Percentiles rank a stretch among this genome's conserved stretches.
phyloP scores from a whole-genome alignment of 2,797 vertebrate species.

The Tokudaia muenninki region DNA sequence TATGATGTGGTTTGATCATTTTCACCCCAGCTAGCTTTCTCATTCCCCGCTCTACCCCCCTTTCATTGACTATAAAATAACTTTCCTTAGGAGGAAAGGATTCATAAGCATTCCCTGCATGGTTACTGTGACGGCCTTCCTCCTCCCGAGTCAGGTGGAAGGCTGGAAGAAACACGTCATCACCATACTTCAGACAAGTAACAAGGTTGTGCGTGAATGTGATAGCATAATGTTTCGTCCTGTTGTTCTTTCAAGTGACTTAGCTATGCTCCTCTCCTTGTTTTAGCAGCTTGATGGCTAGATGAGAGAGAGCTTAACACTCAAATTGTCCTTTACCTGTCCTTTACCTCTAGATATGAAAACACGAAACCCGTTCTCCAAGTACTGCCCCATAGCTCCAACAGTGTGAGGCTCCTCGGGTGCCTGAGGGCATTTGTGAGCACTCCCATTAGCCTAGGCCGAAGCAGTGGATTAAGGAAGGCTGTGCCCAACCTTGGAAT shows the following conservation, averaged over 20 bases:
- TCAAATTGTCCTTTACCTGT: neutral
- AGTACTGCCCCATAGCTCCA: neutral
- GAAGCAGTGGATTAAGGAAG: too few species aligned
- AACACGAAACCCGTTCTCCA: neutral
- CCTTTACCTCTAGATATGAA: neutral
- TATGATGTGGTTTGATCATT: neutral
- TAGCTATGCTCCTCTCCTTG: neutral
- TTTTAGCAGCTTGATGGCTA: neutral
- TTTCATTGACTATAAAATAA: constrained; percentile 43
- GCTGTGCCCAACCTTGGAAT: neutral
- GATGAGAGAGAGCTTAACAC: neutral
- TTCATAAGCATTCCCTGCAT: neutral
- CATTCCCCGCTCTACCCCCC: neutral
- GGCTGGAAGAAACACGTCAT: neutral
- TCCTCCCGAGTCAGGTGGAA: neutral
- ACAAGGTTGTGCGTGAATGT: neutral
- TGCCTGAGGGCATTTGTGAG: neutral
- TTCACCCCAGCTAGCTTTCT: neutral
- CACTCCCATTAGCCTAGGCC: neutral
- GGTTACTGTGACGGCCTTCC: neutral
- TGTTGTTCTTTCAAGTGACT: neutral
- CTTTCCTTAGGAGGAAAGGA: constrained; percentile 7
- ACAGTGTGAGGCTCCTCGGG: neutral
- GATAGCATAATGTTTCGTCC: neutral
- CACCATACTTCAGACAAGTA: too few species aligned